These are phyloP conservation scores for Protodeltote pygarga DNA, from an alignment of 2,888 invertebrate genomes.

Conservation along the genomic window DNA sequence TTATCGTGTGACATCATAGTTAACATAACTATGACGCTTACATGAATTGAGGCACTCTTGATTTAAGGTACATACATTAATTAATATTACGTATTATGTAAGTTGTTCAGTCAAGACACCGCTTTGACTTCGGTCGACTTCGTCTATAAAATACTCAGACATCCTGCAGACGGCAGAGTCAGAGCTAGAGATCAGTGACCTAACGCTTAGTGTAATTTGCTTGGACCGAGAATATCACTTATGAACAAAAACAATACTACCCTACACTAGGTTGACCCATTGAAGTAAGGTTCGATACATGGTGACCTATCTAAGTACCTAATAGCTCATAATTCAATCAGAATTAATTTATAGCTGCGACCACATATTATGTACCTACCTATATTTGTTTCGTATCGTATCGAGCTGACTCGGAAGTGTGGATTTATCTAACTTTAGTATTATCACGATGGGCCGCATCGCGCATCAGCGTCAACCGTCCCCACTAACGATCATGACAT, in stretches of 20 bases:
- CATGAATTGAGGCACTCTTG: conserved; percentile 68
- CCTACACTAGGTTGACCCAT: conserved; percentile 12
- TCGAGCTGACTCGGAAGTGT: too few relatives aligned
- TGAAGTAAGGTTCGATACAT: conserved; percentile 19
- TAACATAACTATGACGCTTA: conserved; percentile 73
- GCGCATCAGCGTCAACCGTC: too few relatives aligned
- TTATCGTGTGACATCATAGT: conserved; percentile 66
- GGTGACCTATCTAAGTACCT: conserved; percentile 7
- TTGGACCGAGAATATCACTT: conserved; percentile 26
- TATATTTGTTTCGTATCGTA: too few relatives aligned
- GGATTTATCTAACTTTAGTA: too few relatives aligned
- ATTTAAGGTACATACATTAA: conserved; percentile 51
- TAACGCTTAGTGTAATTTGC: conserved; percentile 33
- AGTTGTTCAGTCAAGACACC: conserved; percentile 49
- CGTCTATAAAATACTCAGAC: conserved; percentile 16
- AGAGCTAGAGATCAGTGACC: conserved; percentile 47
- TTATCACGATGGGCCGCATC: too few relatives aligned
- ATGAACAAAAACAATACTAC: conserved; percentile 19
- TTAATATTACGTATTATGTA: conserved; percentile 50
- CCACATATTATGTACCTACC: too few relatives aligned
- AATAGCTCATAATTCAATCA: conserved; percentile 19
- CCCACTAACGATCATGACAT: too few relatives aligned
- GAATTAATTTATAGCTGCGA: conserved; percentile 2
- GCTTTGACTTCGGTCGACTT: conserved; percentile 39
- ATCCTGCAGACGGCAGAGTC: conserved; percentile 27